phyloP scores from a whole-genome alignment of 2,888 invertebrate species.

The Chloroclystis v-ata region DNA sequence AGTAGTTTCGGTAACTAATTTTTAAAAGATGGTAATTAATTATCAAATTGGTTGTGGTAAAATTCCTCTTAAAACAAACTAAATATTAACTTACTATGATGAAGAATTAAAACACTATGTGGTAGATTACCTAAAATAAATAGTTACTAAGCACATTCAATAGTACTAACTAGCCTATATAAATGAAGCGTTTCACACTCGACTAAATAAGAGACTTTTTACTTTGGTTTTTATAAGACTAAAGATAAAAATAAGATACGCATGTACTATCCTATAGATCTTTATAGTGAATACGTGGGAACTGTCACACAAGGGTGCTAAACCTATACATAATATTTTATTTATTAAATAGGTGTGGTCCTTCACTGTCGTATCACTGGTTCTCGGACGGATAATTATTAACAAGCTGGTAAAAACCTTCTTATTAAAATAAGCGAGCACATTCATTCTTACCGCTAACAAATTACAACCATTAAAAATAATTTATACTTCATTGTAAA shows the following conservation, averaged over 20 bases:
- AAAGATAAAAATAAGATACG: slow-evolving; percentile 4
- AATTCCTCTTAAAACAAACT: too few relatives aligned
- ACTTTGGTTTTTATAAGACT: slow-evolving; percentile 74
- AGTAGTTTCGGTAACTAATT: not conserved
- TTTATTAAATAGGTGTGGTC: slow-evolving; percentile 9
- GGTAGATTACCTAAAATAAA: not conserved
- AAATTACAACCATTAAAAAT: slow-evolving; percentile 16
- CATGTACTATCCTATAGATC: slow-evolving; percentile 18
- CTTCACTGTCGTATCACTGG: slow-evolving; percentile 32
- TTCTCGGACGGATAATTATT: slow-evolving; percentile 33
- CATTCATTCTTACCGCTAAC: slow-evolving; percentile 5
- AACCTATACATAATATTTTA: slow-evolving; percentile 12
- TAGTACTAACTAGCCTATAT: slow-evolving; percentile 41
- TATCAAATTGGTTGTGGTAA: not conserved
- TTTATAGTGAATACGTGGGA: slow-evolving; percentile 23
- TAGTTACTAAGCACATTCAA: not conserved
- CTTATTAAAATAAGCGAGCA: slow-evolving; percentile 12
- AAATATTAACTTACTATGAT: too few relatives aligned
- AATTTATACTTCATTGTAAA: slow-evolving; percentile 19
- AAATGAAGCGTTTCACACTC: slow-evolving; percentile 76
- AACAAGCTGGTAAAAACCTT: slow-evolving; percentile 16
- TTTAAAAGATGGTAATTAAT: not conserved
- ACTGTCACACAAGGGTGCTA: slow-evolving; percentile 27
- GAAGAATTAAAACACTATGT: not conserved
- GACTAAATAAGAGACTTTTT: slow-evolving; percentile 70